phyloP scores from a whole-genome alignment of 53 echinoderm and acorn worm genomes.

The Paracentrotus lividus region DNA sequence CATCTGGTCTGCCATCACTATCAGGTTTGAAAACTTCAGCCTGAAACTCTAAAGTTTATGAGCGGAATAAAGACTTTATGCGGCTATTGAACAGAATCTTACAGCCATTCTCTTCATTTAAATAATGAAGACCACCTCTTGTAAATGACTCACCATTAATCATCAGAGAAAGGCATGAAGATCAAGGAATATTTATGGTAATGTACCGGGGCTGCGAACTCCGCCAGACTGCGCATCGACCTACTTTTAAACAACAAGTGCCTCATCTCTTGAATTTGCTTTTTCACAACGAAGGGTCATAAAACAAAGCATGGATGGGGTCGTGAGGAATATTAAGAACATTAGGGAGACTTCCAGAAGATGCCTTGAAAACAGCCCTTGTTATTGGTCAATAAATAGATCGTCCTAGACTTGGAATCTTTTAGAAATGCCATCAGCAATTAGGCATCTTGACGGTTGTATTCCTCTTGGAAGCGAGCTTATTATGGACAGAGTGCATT shows the following conservation, averaged over 20 bases:
- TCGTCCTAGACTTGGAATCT: background rate
- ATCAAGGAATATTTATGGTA: background rate
- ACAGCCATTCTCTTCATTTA: background rate
- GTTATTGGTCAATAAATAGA: background rate
- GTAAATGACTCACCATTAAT: background rate
- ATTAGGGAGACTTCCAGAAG: background rate
- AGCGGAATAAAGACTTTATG: background rate
- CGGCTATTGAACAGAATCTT: background rate
- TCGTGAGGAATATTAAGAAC: background rate
- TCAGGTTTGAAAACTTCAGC: background rate
- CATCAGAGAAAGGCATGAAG: background rate
- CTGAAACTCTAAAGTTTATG: background rate
- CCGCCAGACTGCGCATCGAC: background rate
- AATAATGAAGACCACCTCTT: background rate
- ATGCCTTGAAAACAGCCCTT: background rate
- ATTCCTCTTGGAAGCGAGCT: background rate
- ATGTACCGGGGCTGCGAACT: background rate
- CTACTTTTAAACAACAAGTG: slow-evolving; percentile 14
- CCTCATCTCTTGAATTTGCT: background rate
- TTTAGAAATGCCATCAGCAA: background rate
- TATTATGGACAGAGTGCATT: background rate
- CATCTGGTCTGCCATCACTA: background rate
- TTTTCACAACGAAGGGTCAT: background rate
- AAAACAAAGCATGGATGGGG: background rate
- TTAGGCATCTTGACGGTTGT: background rate